Base-by-base conservation (phyloP, 1,140 invertebrate genomes). In the Asbolus verrucosus region DNA sequence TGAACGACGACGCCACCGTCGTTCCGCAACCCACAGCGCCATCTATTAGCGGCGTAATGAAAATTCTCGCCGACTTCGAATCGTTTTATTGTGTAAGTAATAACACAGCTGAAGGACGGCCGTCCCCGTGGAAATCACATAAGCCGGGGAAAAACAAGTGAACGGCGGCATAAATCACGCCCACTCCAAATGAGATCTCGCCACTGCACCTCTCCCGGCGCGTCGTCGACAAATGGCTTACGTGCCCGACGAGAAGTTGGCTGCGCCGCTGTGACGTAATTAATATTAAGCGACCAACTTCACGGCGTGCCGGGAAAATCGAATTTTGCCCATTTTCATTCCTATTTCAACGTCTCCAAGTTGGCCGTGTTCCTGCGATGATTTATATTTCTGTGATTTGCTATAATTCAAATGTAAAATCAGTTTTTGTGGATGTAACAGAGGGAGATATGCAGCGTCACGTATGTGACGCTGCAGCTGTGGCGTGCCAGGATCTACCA, bases 101-200 rank as follows among this genome's bases (percentile, higher is more conserved):
- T 54, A 54, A 54, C 46, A 54, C 46, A 54, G 46, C 46, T 54
- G 46, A 54, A 54, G 46, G 46, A 54, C 46, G 46, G 21, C 46
- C 46, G 61, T 63, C 61, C 61, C 61, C 61, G 61, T 41, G 61
- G 61, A 63, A 63, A 63, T 63, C 61, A 63, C 27, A 63, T 63
- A 63, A 63, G 61, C 61, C 39, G 61, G 33, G 33, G 61, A 63
- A 63, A 63, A 63, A 63, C 61, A 63, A 39, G 13, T 62, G 60
- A 39, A 38, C 61, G 61, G 33, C 39, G 61, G 61, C 61, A 63
- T 63, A 63, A 63, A 63, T 63, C 61, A 63, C 61, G 39, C 21
- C 61, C 61, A 41, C 33, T 63, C 61, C 61, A 63, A 63, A 63
- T 63, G 61, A 63, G 61, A 63, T 63, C 39, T 63, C 61, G 41